Evolutionary conservation across 2,888 invertebrate genomes (phyloP).

Genomic region (Eumacrocentrus americanus): DNA sequence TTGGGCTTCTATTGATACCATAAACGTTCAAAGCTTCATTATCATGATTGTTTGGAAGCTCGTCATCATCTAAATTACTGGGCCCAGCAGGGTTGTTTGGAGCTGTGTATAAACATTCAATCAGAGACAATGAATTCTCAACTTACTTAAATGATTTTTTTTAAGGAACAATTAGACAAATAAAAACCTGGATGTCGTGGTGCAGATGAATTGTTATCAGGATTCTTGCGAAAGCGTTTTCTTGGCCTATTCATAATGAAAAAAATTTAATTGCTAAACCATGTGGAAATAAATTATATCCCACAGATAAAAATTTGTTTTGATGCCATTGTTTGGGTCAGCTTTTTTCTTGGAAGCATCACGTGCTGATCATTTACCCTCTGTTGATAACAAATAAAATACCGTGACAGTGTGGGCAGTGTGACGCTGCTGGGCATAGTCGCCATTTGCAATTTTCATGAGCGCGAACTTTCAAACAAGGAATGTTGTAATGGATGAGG

Average conservation of each 20-base stretch:
- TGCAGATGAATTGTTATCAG: neutral
- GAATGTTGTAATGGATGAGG: too few species aligned
- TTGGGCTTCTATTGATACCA: slow-evolving; percentile 30
- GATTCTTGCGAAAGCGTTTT: neutral
- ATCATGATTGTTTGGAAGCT: neutral
- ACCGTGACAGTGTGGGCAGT: too few species aligned
- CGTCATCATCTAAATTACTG: neutral
- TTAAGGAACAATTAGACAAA: neutral
- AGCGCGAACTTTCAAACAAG: too few species aligned
- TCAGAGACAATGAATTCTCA: neutral
- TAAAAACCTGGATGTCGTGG: neutral
- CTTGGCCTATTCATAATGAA: neutral
- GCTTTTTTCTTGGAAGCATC: too few species aligned
- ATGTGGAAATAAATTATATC: too few species aligned
- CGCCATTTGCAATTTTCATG: too few species aligned
- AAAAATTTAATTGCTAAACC: neutral
- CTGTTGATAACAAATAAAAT: too few species aligned
- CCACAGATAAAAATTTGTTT: too few species aligned
- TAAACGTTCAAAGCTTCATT: slow-evolving; percentile 11
- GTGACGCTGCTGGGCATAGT: too few species aligned
- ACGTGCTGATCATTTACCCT: too few species aligned
- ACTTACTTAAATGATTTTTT: neutral
- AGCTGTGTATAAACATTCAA: neutral
- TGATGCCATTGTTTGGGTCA: too few species aligned
- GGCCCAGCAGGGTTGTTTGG: neutral